Base-by-base conservation (phyloP, 2,888 invertebrate genomes). In the Drosophila tanythrix region DNA sequence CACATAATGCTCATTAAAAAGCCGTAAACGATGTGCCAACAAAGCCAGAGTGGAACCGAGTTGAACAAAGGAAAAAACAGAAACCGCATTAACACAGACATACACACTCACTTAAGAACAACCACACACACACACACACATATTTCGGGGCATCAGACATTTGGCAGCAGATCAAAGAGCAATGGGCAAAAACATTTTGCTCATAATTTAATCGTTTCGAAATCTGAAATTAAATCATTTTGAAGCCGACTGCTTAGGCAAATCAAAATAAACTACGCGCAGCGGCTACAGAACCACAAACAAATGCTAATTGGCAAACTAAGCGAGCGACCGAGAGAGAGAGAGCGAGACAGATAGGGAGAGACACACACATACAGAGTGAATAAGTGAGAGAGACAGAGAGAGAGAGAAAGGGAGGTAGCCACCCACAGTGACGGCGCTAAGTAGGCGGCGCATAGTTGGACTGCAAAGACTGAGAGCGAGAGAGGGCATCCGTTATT, bases 151-250 rank as follows among this genome's bases (percentile, higher is more conserved):
- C 50, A 53, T 51, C 33, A 46, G 48, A 63, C 57, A 58, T 72
- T 79, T 88, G 88, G 88, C 88, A 90, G 62, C 76, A 90, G 90
- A 88, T 88, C 88, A 88, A 88, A 88, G 90, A 75, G 78, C 81
- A 72, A 70, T 59, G 51, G 46, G 36, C 18, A 61, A 69, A 64
- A 76, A 74, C 76, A 82, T 86, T 81, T 78, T 79, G 76, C 72
- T 82, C 83, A 82, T 89, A 88, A 91, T 91, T 89, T 90, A 90
- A 90, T 89, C 82, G 91, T 84, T 90, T 86, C 79, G 79, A 87
- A 90, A 88, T 90, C 86, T 77, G 70, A 79, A 83, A 83, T 89
- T 82, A 89, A 89, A 83, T 84, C 79, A 78, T 87, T 87, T 77
- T 68, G 76, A 87, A 88, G 83, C 88, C 81, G 79, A 57, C 77